Evolutionary conservation across 1,140 invertebrate species (phyloP), one percentile per base, ranked within the genome.

Genomic region (Dufourea novaeangliae): DNA sequence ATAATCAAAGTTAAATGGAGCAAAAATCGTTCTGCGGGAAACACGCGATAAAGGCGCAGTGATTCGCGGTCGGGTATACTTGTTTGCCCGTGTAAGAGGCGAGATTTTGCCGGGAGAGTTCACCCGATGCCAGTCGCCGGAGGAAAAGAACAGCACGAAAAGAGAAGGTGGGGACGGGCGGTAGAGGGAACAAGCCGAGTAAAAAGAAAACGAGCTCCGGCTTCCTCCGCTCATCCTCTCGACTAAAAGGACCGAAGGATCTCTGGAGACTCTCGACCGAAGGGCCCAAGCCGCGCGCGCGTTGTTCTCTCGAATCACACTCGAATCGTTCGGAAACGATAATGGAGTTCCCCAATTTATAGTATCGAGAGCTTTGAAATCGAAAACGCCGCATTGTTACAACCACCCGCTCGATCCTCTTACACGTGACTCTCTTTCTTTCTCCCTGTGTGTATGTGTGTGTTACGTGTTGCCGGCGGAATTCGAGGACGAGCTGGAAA

Each of bases 1-100:
- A 71, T 84, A 84, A 85, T 81, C 83, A 81, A 75, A 78, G 82
- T 84, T 81, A 85, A 85, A 85, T 78, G 79, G 70, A 71, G 79
- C 82, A 84, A 85, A 84, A 85, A 85, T 85, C 73, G 81, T 54
- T 80, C 46, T 52, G 54, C 78, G 56, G 68, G 80, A 76, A 85
- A 73, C 78, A 71, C 68, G 73, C 54, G 84, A 85, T 79, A 82
- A 82, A 82, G 79, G 44, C 44, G 62, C 54, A 50, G 69, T 62
- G 79, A 85, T 85, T 85, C 83, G 79, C 79, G 66, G 44, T 75
- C 56, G 66, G 66, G 29, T 74, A 78, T 67, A 74, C 63, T 71
- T 84, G 67, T 83, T 81, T 78, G 73, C 39, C 44, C 29, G 69
- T 78, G 66, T 50, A 69, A 70, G 68, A 74, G 59, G 59, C 57